A percentile compares a stretch with the other conserved stretches of the same genome.
Evolutionary conservation across 30 jellyfish, hydroid and myxozoan genomes (phyloP).

Genomic region (Aurelia aurita): DNA sequence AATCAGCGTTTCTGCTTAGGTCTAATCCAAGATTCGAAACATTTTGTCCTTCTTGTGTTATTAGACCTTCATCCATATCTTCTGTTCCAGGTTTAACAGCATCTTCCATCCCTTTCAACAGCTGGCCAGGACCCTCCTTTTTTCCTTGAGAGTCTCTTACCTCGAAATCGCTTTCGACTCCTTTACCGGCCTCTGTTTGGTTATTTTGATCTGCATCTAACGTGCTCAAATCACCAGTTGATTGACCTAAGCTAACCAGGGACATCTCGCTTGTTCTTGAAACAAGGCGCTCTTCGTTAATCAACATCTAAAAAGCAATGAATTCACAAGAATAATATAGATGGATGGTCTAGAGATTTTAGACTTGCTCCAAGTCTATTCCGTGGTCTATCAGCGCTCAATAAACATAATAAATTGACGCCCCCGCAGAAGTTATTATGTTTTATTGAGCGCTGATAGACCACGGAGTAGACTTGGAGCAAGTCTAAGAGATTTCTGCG

Average conservation of each 20-base stretch:
- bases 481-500: no score
- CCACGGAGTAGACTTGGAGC: no score
- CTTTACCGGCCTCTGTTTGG: slow-evolving; percentile 2
- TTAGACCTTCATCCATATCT: neutral
- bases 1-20: neutral
- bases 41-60: neutral
- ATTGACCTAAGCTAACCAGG: slow-evolving; percentile 58
- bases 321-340: no score
- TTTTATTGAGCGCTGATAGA: no score
- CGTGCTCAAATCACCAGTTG: slow-evolving; percentile 62
- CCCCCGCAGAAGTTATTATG: no score
- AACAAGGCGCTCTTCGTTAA: slow-evolving; percentile 22
- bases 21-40: no score
- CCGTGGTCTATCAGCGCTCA: no score
- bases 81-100: neutral
- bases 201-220: slow-evolving; percentile 27
- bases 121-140: neutral
- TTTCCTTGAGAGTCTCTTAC: neutral
- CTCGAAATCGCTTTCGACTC: neutral
- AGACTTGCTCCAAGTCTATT: no score
- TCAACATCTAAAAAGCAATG: neutral
- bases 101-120: neutral
- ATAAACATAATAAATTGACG: no score
- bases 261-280: slow-evolving; percentile 60
- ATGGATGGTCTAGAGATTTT: no score